Base-by-base conservation (phyloP, 2,113 vertebrate genomes). In the Vidua macroura region DNA sequence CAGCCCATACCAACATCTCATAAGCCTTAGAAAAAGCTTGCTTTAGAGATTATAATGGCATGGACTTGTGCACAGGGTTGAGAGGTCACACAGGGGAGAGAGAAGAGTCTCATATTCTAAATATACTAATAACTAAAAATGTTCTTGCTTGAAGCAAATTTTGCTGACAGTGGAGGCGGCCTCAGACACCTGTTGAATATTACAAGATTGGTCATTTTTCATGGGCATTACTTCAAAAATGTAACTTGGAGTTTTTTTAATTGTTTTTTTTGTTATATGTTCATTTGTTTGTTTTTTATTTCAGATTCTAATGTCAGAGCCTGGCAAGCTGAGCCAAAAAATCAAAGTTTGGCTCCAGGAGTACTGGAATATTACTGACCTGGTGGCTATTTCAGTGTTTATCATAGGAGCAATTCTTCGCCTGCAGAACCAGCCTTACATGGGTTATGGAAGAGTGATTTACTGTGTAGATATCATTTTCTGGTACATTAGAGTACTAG, bases 401-500 rank as follows among this genome's bases (percentile, higher is more conserved):
- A 97, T 99, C 51, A 94, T 99, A 9, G 99, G 99, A 52, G 97
- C 98, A 15, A 96, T 99, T 92, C 98, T 99, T 28, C 98, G 99
- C 66, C 97, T 99, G 24, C 99, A 99, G 97, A 98, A 96, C 55
- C 98, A 99, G 88, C 99, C 99, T 1, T 99, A 99, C 83, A 98
- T 99, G 99, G 98, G 99, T 75, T 99, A 99, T 4, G 99, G 99
- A 53, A 98, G 99, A 35, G 99, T 99, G 82, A 99, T 99, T 96
- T 99, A 99, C 97, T 99, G 99, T 0, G 98, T 99, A 55, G 99
- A 99, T 96, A 99, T 99, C 9, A 99, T 99, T 96, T 99, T 99
- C 98, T 99, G 99, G 99, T 99, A 99, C 97, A 99, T 99, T 68
- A 98, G 99, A 6, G 99, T 99, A 28, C 96, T 99, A 67, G 99